Percentiles rank a stretch among this genome's conserved stretches.
These are phyloP conservation scores for Ophioderma brevispina DNA, from an alignment of 35 echinoderm and acorn worm genomes.

Conservation along the genomic window DNA sequence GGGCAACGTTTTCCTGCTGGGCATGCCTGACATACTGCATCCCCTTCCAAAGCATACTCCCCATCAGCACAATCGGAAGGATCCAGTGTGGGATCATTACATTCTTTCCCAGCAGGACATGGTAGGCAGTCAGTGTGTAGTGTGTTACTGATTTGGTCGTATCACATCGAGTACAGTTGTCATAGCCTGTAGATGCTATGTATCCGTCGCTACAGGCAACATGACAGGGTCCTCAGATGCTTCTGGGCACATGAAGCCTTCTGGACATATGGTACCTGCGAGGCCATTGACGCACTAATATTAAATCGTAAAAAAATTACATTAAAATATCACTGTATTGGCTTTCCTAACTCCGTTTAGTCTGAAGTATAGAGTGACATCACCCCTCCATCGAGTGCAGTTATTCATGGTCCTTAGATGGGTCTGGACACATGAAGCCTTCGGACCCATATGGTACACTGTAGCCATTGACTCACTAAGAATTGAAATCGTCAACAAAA, in stretches of 20 bases:
- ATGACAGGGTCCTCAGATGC: conserved; percentile 54
- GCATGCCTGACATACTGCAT: conserved; percentile 65
- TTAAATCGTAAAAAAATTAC: background rate
- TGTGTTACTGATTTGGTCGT: conserved; percentile 68
- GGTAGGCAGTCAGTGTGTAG: conserved; percentile 73
- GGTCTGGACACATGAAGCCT: too few species aligned
- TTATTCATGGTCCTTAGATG: too few species aligned
- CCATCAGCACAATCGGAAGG: conserved; percentile 76
- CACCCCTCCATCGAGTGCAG: too few species aligned
- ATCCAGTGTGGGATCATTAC: conserved; percentile 72
- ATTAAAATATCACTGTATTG: too few species aligned
- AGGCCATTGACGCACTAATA: conserved; percentile 42
- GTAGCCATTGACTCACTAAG: too few species aligned
- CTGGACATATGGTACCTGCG: conserved; percentile 73
- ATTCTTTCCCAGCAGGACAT: conserved; percentile 80
- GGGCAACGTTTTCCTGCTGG: conserved; percentile 80
- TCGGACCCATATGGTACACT: too few species aligned
- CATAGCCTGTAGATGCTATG: conserved; percentile 66
- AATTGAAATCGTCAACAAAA: too few species aligned
- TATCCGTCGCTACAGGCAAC: conserved; percentile 78
- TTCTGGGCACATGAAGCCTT: conserved; percentile 76
- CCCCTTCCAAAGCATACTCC: conserved; percentile 80
- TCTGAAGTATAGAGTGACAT: too few species aligned
- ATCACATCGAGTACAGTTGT: conserved; percentile 92
- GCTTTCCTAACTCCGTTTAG: too few species aligned